phyloP scores from a whole-genome alignment of 1,140 invertebrate genomes.

The Drosophila kohkoa region DNA sequence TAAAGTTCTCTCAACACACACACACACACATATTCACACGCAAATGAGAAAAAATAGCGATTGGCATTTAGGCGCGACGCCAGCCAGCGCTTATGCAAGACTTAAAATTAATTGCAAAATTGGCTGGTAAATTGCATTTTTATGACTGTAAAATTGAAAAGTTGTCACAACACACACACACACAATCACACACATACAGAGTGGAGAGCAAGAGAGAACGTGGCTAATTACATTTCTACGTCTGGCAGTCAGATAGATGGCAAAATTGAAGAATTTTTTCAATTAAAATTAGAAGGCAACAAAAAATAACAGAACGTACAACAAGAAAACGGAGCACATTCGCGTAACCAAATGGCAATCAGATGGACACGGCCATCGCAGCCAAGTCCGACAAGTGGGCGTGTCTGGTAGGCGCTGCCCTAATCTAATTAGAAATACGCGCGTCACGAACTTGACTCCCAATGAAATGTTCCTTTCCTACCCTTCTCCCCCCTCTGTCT shows the following conservation, averaged over 20 bases:
- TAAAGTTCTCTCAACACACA: conserved; percentile 49
- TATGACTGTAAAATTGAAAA: conserved; percentile 80
- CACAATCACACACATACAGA: neutral
- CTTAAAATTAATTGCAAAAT: conserved; percentile 76
- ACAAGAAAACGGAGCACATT: conserved; percentile 19
- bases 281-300: conserved; percentile 74
- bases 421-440: conserved; percentile 81
- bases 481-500: neutral
- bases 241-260: conserved; percentile 71
- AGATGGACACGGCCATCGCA: conserved; percentile 39
- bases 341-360: conserved; percentile 66
- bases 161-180: conserved; percentile 67
- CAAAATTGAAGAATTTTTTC: conserved; percentile 83
- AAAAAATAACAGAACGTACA: conserved; percentile 38
- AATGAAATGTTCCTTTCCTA: neutral
- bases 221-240: conserved; percentile 76
- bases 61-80: conserved; percentile 56
- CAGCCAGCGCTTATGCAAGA: conserved; percentile 64
- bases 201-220: conserved; percentile 5
- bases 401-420: conserved; percentile 36
- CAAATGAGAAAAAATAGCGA: conserved; percentile 17
- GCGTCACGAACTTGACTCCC: conserved; percentile 77
- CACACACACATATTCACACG: neutral
- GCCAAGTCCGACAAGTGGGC: conserved; percentile 24
- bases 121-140: conserved; percentile 75